A percentile compares a stretch with the other conserved stretches of the same genome.
These are phyloP conservation scores for Leptinotarsa haldemani DNA, from an alignment of 2,888 invertebrate genomes.

Conservation along the genomic window DNA sequence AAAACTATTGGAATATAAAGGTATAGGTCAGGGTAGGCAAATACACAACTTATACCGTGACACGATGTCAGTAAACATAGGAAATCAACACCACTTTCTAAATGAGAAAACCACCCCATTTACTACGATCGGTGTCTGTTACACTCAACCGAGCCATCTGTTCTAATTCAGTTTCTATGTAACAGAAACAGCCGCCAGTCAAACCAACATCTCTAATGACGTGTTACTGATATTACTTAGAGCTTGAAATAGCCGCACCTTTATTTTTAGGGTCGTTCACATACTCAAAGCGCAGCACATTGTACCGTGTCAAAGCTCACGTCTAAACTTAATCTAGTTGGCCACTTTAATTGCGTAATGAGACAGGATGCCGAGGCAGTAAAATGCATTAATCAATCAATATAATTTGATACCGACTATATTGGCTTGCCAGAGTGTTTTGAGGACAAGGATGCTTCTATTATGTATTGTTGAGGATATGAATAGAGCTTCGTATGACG, in stretches of 20 bases:
- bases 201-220: not conserved
- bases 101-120: not conserved
- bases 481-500: not conserved
- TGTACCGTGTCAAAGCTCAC: conserved; percentile 18
- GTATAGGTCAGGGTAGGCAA: too few species aligned
- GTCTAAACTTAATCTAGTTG: conserved; percentile 16
- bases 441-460: not conserved
- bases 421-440: conserved; percentile 9
- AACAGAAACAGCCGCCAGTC: not conserved
- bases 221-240: conserved; percentile 2
- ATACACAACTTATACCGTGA: too few species aligned
- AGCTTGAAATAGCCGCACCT: conserved; percentile 18
- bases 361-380: conserved; percentile 13
- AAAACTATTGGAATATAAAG: too few species aligned
- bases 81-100: not conserved
- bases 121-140: not conserved
- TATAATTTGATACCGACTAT: conserved; percentile 11
- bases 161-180: conserved; percentile 8
- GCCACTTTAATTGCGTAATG: conserved; percentile 18
- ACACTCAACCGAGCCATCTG: not conserved
- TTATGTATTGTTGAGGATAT: not conserved
- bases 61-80: not conserved
- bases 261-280: conserved; percentile 28
- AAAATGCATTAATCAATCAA: conserved; percentile 16
- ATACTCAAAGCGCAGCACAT: conserved; percentile 8